Base-by-base conservation (phyloP, 2,797 vertebrate genomes). In the Phylloscopus collybita region DNA sequence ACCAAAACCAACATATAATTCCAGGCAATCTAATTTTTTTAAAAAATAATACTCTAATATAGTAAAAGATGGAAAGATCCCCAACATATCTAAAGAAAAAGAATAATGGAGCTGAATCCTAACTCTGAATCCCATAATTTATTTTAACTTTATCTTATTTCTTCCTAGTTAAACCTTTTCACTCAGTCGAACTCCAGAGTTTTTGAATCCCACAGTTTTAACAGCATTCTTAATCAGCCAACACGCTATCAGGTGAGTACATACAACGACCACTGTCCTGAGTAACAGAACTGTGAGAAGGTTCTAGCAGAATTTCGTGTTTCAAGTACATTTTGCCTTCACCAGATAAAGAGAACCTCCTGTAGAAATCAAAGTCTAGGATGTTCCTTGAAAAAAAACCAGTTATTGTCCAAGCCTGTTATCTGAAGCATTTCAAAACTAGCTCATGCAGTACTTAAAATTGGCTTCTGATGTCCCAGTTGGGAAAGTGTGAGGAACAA, bases 141-240 rank as follows among this genome's bases (percentile, higher is more conserved):
- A 78, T 94, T 95, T 96, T 94, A 51, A 94, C 96, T 97, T 96
- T 96, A 85, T 91, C 95, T 96, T 97, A 69, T 97, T 98, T 92
- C 87, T 97, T 98, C 93, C 72, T 97, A 99, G 98, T 97, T 99
- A 96, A 98, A 98, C 96, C 98, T 99, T 69, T 98, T 98, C 97
- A 98, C 98, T 88, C 98, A 99, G 95, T 98, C 98, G 1, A 99
- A 98, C 97, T 98, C 98, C 74, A 98, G 97, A 96, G 98, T 98
- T 96, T 98, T 98, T 94, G 98, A 99, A 95, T 98, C 98, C 10
- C 98, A 98, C 97, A 99, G 98, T 97, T 98, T 99, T 96, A 99
- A 98, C 97, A 98, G 98, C 97, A 98, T 99, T 97, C 98, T 98
- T 92, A 98, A 97, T 97, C 98, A 98, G 95, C 98, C 98, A 8